A percentile compares a stretch with the other conserved stretches of the same genome.
These are phyloP conservation scores for Erythrolamprus reginae DNA, from an alignment of 2,113 vertebrate species.

Conservation along the genomic window DNA sequence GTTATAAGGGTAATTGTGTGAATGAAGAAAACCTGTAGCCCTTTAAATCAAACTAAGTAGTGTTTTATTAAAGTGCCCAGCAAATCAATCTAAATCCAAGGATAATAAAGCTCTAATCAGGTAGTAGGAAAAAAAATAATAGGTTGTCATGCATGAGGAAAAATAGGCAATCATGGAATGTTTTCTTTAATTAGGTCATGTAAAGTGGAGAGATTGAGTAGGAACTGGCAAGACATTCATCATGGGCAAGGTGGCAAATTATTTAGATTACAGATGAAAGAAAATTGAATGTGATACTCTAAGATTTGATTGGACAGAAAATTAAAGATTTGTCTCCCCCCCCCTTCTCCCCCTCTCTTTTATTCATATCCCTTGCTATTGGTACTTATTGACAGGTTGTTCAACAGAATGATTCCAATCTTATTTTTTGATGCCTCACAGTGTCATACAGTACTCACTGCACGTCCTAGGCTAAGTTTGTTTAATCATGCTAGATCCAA, in stretches of 20 bases:
- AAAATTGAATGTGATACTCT: constrained; percentile 77
- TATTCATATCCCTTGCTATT: constrained; percentile 50
- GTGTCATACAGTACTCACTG: not conserved
- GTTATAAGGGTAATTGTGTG: constrained; percentile 86
- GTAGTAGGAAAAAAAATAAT: constrained; percentile 97
- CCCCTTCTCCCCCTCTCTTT: not conserved
- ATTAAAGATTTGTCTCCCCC: constrained; percentile 56
- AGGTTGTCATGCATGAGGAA: constrained; percentile 99
- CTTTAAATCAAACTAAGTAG: constrained; percentile 95
- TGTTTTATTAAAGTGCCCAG: constrained; percentile 97
- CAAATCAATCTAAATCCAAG: constrained; percentile 99
- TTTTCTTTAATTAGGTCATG: constrained; percentile 99
- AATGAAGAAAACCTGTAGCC: constrained; percentile 81
- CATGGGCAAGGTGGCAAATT: constrained; percentile 99
- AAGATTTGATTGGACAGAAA: constrained; percentile 73
- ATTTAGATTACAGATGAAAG: constrained; percentile 90
- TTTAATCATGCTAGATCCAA: not conserved
- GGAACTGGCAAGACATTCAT: constrained; percentile 94
- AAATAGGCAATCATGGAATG: constrained; percentile 99
- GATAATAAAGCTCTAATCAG: constrained; percentile 99
- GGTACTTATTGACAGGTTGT: constrained; percentile 61
- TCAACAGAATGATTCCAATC: constrained; percentile 23
- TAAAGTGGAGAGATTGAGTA: constrained; percentile 92
- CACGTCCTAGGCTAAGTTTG: not conserved
- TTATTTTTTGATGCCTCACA: constrained; percentile 11